Percentiles rank a stretch among this genome's conserved stretches.
phyloP scores from a whole-genome alignment of 2,113 vertebrate genomes.

The Tyrannus savana region DNA sequence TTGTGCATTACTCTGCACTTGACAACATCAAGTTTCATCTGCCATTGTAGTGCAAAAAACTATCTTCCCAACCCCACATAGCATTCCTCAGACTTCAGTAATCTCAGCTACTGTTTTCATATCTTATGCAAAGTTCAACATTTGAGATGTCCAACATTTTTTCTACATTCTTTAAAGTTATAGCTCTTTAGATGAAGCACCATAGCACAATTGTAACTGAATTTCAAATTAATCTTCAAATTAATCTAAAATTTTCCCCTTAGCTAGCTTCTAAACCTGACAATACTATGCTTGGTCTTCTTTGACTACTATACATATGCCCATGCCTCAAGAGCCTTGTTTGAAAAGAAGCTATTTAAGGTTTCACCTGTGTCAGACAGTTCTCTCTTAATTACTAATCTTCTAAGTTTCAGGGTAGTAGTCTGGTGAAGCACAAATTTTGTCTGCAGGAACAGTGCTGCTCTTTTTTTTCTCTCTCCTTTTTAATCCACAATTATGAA shows the following conservation, averaged over 20 bases:
- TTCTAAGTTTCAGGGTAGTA: not conserved
- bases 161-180: not conserved
- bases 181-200: not conserved
- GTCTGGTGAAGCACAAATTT: not conserved
- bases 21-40: constrained; percentile 3
- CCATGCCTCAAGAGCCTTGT: not conserved
- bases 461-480: rapidly evolving
- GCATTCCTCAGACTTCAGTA: not conserved
- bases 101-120: not conserved
- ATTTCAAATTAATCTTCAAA: not conserved
- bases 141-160: not conserved
- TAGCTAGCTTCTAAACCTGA: not conserved
- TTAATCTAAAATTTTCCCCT: not conserved
- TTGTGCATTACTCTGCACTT: not conserved
- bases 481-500: not conserved
- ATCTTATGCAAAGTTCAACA: not conserved
- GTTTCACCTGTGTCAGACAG: not conserved
- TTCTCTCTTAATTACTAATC: not conserved
- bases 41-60: not conserved
- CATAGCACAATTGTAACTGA: not conserved
- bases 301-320: not conserved
- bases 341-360: not conserved
- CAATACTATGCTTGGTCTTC: not conserved
- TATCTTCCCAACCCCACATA: not conserved
- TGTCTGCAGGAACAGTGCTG: not conserved